phyloP scores from a whole-genome alignment of 2,113 vertebrate species.

The Thunnus maccoyii region DNA sequence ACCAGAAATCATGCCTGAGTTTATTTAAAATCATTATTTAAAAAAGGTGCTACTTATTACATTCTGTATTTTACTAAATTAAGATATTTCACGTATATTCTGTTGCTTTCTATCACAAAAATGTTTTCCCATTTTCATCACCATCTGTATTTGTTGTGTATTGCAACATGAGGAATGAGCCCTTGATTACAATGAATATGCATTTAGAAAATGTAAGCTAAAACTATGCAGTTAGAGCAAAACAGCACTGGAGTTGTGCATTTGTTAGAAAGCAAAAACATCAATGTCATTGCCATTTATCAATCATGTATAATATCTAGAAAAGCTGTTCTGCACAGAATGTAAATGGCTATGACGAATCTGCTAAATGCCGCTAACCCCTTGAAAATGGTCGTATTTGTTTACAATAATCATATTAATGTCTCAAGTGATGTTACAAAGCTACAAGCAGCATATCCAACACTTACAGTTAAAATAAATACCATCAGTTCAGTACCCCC shows the following conservation, averaged over 20 bases:
- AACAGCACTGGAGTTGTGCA: background rate
- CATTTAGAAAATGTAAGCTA: slow-evolving; percentile 10
- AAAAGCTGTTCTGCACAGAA: background rate
- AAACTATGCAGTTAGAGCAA: slow-evolving; percentile 12
- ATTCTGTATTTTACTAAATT: slow-evolving; percentile 11
- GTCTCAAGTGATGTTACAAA: background rate
- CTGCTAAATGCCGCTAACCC: background rate
- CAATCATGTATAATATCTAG: background rate
- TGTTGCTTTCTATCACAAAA: background rate
- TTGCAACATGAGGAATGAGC: background rate
- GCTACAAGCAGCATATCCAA: too few species aligned
- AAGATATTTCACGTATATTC: background rate
- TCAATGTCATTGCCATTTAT: background rate
- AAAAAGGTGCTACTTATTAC: background rate
- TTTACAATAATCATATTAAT: background rate
- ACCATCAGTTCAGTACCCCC: background rate
- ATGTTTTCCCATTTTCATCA: background rate
- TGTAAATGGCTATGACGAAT: background rate
- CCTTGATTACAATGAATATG: slow-evolving; percentile 22
- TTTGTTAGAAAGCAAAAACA: background rate
- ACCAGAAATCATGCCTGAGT: background rate
- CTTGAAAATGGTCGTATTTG: background rate
- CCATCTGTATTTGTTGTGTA: background rate
- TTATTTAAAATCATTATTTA: slow-evolving; percentile 3
- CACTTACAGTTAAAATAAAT: background rate